phyloP scores from a whole-genome alignment of 2,113 vertebrate species.

The Tringa solitaria region DNA sequence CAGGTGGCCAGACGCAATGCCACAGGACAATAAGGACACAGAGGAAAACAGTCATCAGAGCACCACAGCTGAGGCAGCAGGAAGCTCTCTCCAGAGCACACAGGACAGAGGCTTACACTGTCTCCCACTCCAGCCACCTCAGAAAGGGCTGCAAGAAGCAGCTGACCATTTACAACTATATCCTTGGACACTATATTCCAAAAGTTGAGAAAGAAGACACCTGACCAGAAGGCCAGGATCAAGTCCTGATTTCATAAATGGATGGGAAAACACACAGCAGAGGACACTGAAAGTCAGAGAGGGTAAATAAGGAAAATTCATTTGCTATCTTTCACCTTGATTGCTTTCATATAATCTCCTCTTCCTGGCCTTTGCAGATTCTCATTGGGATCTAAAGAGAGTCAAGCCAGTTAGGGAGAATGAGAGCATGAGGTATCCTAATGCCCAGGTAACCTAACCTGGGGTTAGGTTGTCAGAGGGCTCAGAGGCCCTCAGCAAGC shows the following conservation, averaged over 20 bases:
- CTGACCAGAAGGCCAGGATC: not conserved
- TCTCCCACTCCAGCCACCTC: not conserved
- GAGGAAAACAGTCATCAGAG: not conserved
- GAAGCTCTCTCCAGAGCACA: not conserved
- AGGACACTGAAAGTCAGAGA: not conserved
- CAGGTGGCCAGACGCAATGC: not conserved
- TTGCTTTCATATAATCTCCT: not conserved
- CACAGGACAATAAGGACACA: not conserved
- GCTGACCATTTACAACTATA: not conserved
- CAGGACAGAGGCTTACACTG: not conserved
- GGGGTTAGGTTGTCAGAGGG: not conserved
- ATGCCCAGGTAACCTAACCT: too few relatives aligned
- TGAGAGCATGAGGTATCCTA: rapidly evolving
- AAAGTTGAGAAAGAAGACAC: not conserved
- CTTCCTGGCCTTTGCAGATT: not conserved
- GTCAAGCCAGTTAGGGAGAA: not conserved
- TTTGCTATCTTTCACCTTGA: not conserved
- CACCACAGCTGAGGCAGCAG: not conserved
- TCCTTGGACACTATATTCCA: not conserved
- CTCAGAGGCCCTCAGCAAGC: not conserved
- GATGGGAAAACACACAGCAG: not conserved
- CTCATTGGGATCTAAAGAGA: not conserved
- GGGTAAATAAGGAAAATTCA: not conserved
- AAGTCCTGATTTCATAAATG: not conserved
- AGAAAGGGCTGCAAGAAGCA: not conserved